Evolutionary conservation across 2,113 vertebrate species (phyloP).

Genomic region (Nyctereutes procyonoides): DNA sequence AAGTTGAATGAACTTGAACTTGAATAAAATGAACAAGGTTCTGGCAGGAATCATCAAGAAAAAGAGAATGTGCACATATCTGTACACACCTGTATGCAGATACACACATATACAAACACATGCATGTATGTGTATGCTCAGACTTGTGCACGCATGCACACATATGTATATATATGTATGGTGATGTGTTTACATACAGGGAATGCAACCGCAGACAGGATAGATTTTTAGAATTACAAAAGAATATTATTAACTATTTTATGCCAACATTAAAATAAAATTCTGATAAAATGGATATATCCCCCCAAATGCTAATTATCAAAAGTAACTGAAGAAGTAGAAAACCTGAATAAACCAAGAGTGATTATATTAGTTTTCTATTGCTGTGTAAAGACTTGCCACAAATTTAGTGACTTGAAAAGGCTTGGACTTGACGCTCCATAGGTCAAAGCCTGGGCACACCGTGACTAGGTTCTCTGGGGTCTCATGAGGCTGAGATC

Average conservation of each 20-base stretch:
- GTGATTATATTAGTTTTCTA: background rate
- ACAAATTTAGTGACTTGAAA: background rate
- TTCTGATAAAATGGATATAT: background rate
- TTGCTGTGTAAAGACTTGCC: background rate
- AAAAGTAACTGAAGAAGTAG: background rate
- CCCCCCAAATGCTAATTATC: background rate
- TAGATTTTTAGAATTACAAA: background rate
- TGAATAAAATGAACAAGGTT: background rate
- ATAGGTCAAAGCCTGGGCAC: background rate
- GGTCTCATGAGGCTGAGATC: background rate
- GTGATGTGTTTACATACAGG: no score
- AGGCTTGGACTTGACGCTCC: no score
- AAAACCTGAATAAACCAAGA: background rate
- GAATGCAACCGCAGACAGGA: background rate
- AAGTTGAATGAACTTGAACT: no score
- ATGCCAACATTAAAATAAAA: background rate
- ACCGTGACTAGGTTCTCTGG: background rate
- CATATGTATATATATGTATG: background rate
- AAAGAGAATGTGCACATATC: background rate
- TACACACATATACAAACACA: background rate
- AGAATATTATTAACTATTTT: background rate
- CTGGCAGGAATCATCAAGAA: background rate
- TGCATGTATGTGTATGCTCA: fast-evolving
- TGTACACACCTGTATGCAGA: background rate
- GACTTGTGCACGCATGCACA: background rate